Percentiles rank a stretch among this genome's conserved stretches.
Conservation (phyloP, 2,113 vertebrate species). For the Thunnus maccoyii region DNA sequence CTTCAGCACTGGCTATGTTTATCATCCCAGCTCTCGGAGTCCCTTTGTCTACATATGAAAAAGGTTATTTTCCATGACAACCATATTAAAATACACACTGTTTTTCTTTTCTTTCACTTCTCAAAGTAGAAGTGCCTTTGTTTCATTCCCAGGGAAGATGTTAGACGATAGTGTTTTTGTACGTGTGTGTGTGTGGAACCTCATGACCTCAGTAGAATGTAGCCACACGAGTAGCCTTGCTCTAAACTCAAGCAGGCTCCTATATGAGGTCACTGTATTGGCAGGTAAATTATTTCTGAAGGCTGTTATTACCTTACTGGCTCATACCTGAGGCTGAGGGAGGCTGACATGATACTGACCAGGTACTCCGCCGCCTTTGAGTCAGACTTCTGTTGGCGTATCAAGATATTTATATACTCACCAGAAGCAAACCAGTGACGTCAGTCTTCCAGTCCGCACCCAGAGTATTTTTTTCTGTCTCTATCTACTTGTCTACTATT, state of each 20-base stretch:
- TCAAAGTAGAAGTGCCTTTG: slow-evolving; percentile 6
- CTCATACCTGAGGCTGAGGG: slow-evolving; percentile 39
- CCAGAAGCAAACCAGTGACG: slow-evolving; percentile 55
- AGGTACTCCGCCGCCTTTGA: slow-evolving; percentile 35
- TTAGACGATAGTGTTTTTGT: not conserved
- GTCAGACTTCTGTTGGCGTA: slow-evolving; percentile 16
- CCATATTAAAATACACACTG: slow-evolving; percentile 22
- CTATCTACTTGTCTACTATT: not conserved
- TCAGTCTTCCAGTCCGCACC: slow-evolving; percentile 34
- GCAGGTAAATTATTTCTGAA: slow-evolving; percentile 16
- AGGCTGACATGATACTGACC: slow-evolving; percentile 44
- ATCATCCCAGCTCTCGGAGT: slow-evolving; percentile 23
- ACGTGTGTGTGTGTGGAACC: not conserved
- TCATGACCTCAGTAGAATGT: slow-evolving; percentile 18
- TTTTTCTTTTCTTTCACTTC: not conserved
- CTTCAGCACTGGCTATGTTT: not conserved
- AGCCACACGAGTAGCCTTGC: slow-evolving; percentile 7
- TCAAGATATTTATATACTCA: slow-evolving; percentile 18
- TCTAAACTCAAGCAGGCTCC: not conserved
- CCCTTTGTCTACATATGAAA: slow-evolving; percentile 14
- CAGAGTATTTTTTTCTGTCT: slow-evolving; percentile 8
- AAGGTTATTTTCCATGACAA: slow-evolving; percentile 52
- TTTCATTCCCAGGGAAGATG: not conserved
- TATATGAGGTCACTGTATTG: not conserved
- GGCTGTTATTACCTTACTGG: slow-evolving; percentile 44